Base-by-base conservation (phyloP, 2,888 invertebrate genomes). In the Lasioglossum calceatum region DNA sequence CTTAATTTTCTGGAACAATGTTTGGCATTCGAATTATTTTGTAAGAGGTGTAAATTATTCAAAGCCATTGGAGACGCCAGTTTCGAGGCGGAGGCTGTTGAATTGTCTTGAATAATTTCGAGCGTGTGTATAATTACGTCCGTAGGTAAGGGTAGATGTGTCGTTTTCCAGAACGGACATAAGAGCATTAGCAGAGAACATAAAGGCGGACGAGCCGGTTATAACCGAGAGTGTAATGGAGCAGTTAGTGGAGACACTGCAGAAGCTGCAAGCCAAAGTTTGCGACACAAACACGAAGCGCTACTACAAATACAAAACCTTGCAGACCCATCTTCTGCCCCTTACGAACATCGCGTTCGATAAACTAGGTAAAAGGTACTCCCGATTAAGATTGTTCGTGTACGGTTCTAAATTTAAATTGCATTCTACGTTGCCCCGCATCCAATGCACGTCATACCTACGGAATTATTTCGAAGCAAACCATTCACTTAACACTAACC, bases 331-430 rank as follows among this genome's bases (percentile, higher is more conserved):
- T 93, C 96, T 97, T 27, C 95, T 97, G 87, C 97, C 97, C 2
- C 95, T 98, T 58, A 97, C 97, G 8, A 97, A 97, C 92, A 97
- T 97, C 42, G 96, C 97, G 64, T 97, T 97, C 92, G 97, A 97
- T 94, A 97, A 97, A 94, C 95, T 95, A 92, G 97, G 97, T 19
- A 96, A 96, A 88, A 96, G 96, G 97, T 97, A 94, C 92, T 92
- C 80, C 77, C 85, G 72, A 82, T 87, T 91, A 85, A 88, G 42
- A 81, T 86, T 82, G 50, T 77, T 78, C 77, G 47, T 47, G 61
- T 73, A 39, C n/a, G 7, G n/a, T 61, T 71, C 4, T 50, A 54
- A 77, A 81, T 82, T 79, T 76, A 42, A 70, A 64, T 83, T 70
- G 23, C n/a, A 44, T n/a, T 42, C 47, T 84, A 39, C 47, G 23